A percentile compares a stretch with the other conserved stretches of the same genome.
These are phyloP conservation scores for Cyprinus carpio DNA, from an alignment of 2,113 vertebrate species.

Conservation along the genomic window DNA sequence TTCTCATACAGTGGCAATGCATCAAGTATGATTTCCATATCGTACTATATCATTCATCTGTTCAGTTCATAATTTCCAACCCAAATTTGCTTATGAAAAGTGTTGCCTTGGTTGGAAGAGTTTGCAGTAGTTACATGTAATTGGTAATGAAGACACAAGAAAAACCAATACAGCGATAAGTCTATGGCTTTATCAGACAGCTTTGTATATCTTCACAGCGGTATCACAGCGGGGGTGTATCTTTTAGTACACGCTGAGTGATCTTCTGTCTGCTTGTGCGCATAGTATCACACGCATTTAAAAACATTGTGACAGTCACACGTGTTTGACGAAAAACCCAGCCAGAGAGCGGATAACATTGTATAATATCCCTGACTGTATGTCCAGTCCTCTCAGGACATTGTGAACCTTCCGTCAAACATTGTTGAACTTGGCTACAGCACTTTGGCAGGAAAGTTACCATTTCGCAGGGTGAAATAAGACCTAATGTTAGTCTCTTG, in stretches of 20 bases:
- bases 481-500: neutral
- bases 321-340: neutral
- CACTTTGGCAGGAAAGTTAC: neutral
- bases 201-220: slow-evolving; percentile 29
- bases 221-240: neutral
- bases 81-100: neutral
- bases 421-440: neutral
- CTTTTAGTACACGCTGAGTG: neutral
- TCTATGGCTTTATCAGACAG: neutral
- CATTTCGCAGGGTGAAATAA: slow-evolving; percentile 13
- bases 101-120: neutral
- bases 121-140: no score
- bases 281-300: neutral
- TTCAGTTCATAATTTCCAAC: neutral
- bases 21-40: neutral
- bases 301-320: neutral
- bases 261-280: neutral
- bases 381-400: slow-evolving; percentile 10
- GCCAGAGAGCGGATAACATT: neutral
- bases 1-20: neutral
- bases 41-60: neutral
- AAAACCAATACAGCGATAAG: neutral
- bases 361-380: neutral
- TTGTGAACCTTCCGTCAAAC: neutral
- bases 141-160: neutral